Evolutionary conservation across 2,113 vertebrate genomes (phyloP).

Genomic region (Caretta caretta): DNA sequence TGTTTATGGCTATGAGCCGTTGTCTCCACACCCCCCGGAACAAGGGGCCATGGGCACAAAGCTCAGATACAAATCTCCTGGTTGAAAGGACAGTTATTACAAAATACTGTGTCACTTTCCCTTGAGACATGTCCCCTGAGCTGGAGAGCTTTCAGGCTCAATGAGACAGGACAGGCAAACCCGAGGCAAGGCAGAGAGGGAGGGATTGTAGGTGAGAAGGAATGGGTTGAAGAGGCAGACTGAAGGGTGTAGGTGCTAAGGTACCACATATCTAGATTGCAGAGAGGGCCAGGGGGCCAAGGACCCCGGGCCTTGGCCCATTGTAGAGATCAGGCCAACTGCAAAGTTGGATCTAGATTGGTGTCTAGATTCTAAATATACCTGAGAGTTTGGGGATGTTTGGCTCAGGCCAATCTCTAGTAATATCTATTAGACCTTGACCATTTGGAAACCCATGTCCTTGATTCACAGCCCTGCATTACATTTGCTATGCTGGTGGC

Average conservation of each 20-base stretch:
- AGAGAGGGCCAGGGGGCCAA: background rate
- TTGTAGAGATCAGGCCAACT: background rate
- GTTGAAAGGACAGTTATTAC: background rate
- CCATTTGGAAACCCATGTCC: background rate
- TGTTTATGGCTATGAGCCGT: background rate
- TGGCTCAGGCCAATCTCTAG: background rate
- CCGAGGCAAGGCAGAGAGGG: background rate
- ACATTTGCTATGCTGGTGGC: background rate
- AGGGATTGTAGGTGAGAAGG: no score
- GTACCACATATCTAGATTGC: background rate
- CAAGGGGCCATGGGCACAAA: background rate
- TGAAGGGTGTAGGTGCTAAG: background rate
- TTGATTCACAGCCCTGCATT: background rate
- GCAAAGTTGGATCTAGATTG: background rate
- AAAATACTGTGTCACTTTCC: background rate
- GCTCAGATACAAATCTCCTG: background rate
- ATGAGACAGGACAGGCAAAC: background rate
- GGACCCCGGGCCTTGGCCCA: no score
- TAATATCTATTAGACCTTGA: background rate
- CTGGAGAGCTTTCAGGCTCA: background rate
- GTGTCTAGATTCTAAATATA: background rate
- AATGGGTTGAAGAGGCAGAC: background rate
- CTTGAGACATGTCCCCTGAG: background rate
- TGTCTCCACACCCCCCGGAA: background rate
- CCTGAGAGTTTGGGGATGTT: background rate